Evolutionary conservation across 2,888 invertebrate species (phyloP), one percentile per base, ranked within the genome.

Genomic region (Imbricaverruca yamaguchii): DNA sequence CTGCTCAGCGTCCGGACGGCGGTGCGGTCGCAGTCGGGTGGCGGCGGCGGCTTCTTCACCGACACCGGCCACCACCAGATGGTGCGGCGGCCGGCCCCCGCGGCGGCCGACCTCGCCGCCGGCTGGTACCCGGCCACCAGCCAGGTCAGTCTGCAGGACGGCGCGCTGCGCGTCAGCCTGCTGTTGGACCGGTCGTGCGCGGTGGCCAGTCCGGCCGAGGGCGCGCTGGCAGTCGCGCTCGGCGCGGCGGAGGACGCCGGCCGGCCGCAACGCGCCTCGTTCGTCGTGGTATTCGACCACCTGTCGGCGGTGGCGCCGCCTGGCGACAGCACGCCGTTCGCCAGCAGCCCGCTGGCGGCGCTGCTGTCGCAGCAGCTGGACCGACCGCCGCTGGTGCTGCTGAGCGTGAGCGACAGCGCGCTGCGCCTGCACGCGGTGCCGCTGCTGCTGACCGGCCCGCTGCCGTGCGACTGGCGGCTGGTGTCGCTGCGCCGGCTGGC

Each of bases 221-320:
- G 98, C 6, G 92, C 92, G 86, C 86, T 99, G 80, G 98, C 99
- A 87, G 92, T 98, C 0, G 96, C 99, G 94, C 89, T 98, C 90
- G 96, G 95, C 6, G 97, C 98, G 87, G 97, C 97, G 25, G 92
- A 98, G 0, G 92, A 95, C 0, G 98, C 99, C 87, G 98, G 97
- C 87, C 92, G 93, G 82, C 90, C 90, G 65, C 95, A 94, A 0
- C 88, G 92, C 0, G 92, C 93, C 86, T 92, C 92, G 84, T 96
- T 96, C 87, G 94, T 94, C 92, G 86, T 99, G 10, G 87, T 97
- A 6, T 87, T 98, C 0, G 82, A 82, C 3, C 85, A 85, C 81
- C 83, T 86, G 4, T 83, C 84, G 0, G 83, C 25, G 69, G 39
- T 39, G 25, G 39, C 83, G 8, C 85, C 85, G 13, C 86, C 86